A percentile compares a stretch with the other conserved stretches of the same genome.
Evolutionary conservation across 2,888 invertebrate genomes (phyloP).

Genomic region (Psylliodes chrysocephalus): DNA sequence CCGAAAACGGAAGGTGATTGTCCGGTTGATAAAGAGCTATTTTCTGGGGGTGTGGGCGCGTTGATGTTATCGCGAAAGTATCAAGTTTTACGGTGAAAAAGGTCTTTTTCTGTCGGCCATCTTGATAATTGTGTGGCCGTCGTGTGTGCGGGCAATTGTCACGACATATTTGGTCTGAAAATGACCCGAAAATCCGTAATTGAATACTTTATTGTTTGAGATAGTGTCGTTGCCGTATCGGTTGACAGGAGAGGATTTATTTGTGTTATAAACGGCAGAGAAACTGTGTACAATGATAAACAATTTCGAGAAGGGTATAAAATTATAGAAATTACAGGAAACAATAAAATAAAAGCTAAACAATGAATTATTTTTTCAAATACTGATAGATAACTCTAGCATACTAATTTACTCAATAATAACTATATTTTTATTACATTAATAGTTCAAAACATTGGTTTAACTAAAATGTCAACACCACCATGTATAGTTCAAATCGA

Average conservation of each 20-base stretch:
- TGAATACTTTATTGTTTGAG: slow-evolving; percentile 19
- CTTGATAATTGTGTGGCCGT: slow-evolving; percentile 13
- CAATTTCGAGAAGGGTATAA: too few relatives aligned
- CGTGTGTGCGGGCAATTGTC: slow-evolving; percentile 19
- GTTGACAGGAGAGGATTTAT: neutral
- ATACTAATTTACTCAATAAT: too few relatives aligned
- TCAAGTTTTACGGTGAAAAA: slow-evolving; percentile 28
- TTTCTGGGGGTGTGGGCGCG: slow-evolving; percentile 30
- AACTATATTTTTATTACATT: too few relatives aligned
- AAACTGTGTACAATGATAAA: too few relatives aligned
- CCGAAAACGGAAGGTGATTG: slow-evolving; percentile 17
- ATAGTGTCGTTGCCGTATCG: neutral
- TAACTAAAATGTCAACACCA: too few relatives aligned
- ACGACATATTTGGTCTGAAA: slow-evolving; percentile 24
- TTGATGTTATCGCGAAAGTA: slow-evolving; percentile 19
- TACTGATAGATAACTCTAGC: too few relatives aligned
- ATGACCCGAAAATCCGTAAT: slow-evolving; percentile 22
- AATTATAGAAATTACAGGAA: too few relatives aligned
- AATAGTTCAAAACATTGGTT: too few relatives aligned
- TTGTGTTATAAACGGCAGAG: too few relatives aligned
- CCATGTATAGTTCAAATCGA: too few relatives aligned
- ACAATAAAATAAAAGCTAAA: too few relatives aligned
- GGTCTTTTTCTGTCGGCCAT: slow-evolving; percentile 9
- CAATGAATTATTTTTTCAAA: too few relatives aligned
- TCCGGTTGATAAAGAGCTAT: slow-evolving; percentile 31